Conservation (phyloP, 2,888 invertebrate genomes). For the Lithodes maja region DNA sequence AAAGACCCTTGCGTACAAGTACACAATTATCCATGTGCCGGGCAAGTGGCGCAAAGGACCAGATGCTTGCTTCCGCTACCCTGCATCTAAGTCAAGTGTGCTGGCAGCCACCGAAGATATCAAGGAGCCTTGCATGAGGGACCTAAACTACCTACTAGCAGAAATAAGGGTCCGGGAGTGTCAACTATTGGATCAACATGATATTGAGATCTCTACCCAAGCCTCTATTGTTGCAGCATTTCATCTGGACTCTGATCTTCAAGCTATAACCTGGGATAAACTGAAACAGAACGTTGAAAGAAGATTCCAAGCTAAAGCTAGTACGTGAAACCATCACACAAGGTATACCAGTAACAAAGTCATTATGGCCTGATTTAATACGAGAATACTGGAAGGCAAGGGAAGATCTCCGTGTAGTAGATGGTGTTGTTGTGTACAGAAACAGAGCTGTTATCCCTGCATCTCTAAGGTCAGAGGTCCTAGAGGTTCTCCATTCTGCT, state of each 20-base stretch:
- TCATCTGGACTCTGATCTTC: background rate
- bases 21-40: background rate
- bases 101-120: background rate
- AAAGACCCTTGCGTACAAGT: conserved; percentile 39
- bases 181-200: background rate
- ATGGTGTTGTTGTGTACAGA: background rate
- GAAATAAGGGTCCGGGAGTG: background rate
- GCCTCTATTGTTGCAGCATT: background rate
- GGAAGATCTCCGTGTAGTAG: too few relatives aligned
- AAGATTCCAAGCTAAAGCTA: background rate
- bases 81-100: background rate
- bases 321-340: background rate
- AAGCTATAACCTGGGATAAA: background rate
- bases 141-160: background rate
- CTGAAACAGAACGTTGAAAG: background rate
- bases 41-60: conserved; percentile 10
- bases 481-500: background rate
- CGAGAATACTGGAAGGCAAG: too few relatives aligned
- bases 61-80: conserved; percentile 18
- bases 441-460: background rate
- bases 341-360: too few relatives aligned
- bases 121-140: background rate
- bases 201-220: background rate
- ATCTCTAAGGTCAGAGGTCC: background rate
- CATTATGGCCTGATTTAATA: too few relatives aligned